Percentiles rank a stretch among this genome's conserved stretches.
Conservation (phyloP, 1,140 invertebrate genomes). For the Fopius arisanus region DNA sequence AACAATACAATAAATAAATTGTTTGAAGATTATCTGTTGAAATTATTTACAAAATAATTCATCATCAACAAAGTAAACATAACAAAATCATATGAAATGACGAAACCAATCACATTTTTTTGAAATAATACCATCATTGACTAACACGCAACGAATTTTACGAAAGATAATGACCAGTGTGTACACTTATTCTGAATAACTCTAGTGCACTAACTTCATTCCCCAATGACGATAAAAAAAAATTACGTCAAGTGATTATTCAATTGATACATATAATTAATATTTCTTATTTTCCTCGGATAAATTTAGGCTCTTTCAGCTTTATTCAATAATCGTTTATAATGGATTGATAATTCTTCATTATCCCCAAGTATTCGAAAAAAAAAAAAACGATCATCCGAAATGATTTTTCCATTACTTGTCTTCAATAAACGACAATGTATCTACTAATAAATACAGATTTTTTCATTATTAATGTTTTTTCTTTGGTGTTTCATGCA, state of each 20-base stretch:
- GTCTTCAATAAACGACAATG: no score
- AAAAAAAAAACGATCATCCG: no score
- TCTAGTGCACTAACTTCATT: background rate
- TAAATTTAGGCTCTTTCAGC: background rate
- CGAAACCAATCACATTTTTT: no score
- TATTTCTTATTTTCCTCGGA: background rate
- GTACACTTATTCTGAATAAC: constrained; percentile 5
- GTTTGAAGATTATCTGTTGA: constrained; percentile 3
- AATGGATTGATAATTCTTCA: no score
- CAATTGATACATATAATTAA: background rate
- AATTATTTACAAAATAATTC: constrained; percentile 1
- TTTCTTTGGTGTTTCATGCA: no score
- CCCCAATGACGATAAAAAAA: background rate
- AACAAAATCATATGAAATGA: background rate
- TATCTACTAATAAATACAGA: no score
- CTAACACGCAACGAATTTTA: no score
- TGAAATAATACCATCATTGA: no score
- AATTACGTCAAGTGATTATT: background rate
- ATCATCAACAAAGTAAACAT: constrained; percentile 16
- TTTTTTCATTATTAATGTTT: no score
- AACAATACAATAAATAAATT: background rate
- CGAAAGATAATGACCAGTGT: no score
- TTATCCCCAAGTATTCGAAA: no score
- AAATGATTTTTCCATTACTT: no score
- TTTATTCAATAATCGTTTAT: background rate